phyloP scores from a whole-genome alignment of 2,113 vertebrate species.

The Petaurus breviceps region DNA sequence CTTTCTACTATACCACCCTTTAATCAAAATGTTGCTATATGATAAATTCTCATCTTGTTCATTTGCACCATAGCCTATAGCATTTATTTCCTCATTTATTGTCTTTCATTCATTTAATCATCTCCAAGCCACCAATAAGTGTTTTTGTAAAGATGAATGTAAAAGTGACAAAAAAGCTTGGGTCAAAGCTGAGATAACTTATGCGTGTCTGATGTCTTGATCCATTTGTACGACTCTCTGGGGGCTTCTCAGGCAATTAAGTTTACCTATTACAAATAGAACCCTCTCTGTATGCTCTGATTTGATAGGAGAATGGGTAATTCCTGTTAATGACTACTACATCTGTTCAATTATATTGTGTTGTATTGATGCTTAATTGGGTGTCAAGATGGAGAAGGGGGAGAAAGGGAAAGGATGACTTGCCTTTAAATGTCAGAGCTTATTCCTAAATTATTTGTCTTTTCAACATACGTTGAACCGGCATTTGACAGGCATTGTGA shows the following conservation, averaged over 20 bases:
- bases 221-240: slow-evolving; percentile 83
- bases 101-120: slow-evolving; percentile 77
- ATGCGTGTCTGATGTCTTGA: slow-evolving; percentile 83
- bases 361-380: slow-evolving; percentile 86
- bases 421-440: slow-evolving; percentile 80
- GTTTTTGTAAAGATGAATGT: slow-evolving; percentile 81
- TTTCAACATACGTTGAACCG: slow-evolving; percentile 74
- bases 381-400: slow-evolving; percentile 80
- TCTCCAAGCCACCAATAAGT: slow-evolving; percentile 68
- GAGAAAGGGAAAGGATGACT: slow-evolving; percentile 62
- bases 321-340: slow-evolving; percentile 85
- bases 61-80: slow-evolving; percentile 60
- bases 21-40: slow-evolving; percentile 78
- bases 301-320: slow-evolving; percentile 83
- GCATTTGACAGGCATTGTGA: slow-evolving; percentile 74
- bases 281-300: slow-evolving; percentile 74
- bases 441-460: slow-evolving; percentile 81
- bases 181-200: slow-evolving; percentile 70
- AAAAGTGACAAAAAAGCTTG: slow-evolving; percentile 78
- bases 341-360: slow-evolving; percentile 85
- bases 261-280: slow-evolving; percentile 79
- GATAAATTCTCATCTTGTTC: slow-evolving; percentile 69
- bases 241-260: slow-evolving; percentile 84
- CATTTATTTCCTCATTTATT: slow-evolving; percentile 56
- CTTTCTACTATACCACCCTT: slow-evolving; percentile 56